Evolutionary conservation across 2,113 vertebrate species (phyloP).

Genomic region (Phyllopteryx taeniolatus): DNA sequence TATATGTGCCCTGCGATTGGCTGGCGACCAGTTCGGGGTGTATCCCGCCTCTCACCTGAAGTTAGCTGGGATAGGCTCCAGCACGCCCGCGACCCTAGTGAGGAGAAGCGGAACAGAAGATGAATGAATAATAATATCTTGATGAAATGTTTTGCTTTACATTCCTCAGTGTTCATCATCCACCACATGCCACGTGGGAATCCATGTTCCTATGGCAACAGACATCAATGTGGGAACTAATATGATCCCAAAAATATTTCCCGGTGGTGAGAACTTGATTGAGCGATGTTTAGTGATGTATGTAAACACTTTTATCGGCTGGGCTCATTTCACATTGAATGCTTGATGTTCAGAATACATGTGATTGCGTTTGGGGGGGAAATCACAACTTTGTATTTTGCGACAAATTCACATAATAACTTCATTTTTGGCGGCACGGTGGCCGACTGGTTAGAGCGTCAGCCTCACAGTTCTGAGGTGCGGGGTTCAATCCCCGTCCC

Average conservation of each 20-base stretch:
- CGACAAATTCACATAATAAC: no score
- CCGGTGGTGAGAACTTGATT: background rate
- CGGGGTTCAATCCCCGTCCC: no score
- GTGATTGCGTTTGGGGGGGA: slow-evolving; percentile 9
- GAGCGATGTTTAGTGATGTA: slow-evolving; percentile 1
- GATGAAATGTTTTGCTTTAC: slow-evolving; percentile 39
- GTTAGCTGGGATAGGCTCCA: no score
- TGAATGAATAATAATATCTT: slow-evolving; percentile 1
- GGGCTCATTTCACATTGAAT: slow-evolving; percentile 8
- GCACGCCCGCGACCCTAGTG: no score
- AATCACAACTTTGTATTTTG: background rate
- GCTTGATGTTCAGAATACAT: slow-evolving; percentile 10
- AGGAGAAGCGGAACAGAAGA: no score
- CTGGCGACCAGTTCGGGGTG: no score
- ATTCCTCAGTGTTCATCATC: slow-evolving; percentile 29
- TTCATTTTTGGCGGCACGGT: no score
- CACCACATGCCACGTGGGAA: slow-evolving; percentile 20
- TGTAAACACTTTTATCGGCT: slow-evolving; percentile 1
- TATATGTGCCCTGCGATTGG: no score
- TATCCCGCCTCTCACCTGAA: no score
- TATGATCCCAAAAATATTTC: slow-evolving; percentile 4
- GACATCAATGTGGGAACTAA: slow-evolving; percentile 19
- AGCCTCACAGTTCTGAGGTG: no score
- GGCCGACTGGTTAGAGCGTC: no score
- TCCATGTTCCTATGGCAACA: slow-evolving; percentile 57